Percentiles rank a stretch among this genome's conserved stretches.
Conservation (phyloP, 2,888 invertebrate genomes). For the Endotricha flammealis region DNA sequence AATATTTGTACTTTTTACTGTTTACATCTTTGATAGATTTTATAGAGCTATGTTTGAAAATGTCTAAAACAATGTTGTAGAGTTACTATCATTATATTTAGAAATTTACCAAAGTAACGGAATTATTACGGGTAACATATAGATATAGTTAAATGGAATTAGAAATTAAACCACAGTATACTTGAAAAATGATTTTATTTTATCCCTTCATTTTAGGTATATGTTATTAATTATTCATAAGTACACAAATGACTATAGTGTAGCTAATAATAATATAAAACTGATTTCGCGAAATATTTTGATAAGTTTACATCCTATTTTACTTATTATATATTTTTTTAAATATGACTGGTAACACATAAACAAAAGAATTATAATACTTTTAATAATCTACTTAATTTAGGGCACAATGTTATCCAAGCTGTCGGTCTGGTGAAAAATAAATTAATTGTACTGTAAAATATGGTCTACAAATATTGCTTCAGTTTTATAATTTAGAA, state of each 20-base stretch:
- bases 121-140: conserved; percentile 8
- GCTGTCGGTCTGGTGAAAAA: too few relatives aligned
- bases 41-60: neutral
- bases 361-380: too few relatives aligned
- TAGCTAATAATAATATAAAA: conserved; percentile 35
- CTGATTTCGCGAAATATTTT: conserved; percentile 24
- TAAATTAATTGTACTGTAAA: too few relatives aligned
- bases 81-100: neutral
- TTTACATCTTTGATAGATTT: conserved; percentile 3
- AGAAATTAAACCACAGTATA: conserved; percentile 14
- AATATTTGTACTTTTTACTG: conserved; percentile 1
- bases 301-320: conserved; percentile 19
- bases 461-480: conserved; percentile 15
- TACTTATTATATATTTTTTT: conserved; percentile 6
- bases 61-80: neutral
- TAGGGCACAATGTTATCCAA: too few relatives aligned
- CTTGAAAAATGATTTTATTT: conserved; percentile 46
- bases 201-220: conserved; percentile 36
- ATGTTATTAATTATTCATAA: conserved; percentile 37
- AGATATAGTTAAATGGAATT: conserved; percentile 2
- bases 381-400: too few relatives aligned
- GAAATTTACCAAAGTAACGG: neutral
- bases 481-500: conserved; percentile 5
- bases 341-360: conserved; percentile 18
- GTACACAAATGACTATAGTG: conserved; percentile 38